A percentile compares a stretch with the other conserved stretches of the same genome.
Evolutionary conservation across 2,888 invertebrate species (phyloP).

Genomic region (Iselma pallidipennis): DNA sequence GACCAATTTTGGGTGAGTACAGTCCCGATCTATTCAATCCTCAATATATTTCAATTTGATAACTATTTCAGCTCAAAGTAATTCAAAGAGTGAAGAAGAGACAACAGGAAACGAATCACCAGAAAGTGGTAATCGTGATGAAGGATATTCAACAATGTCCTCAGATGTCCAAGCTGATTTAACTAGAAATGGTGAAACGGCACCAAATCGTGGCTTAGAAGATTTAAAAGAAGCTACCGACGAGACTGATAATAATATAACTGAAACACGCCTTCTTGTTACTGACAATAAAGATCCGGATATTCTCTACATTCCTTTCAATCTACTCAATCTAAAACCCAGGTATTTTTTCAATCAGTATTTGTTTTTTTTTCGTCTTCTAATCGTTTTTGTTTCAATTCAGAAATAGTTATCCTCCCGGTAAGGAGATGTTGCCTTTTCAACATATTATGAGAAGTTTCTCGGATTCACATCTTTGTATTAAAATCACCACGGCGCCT

Average conservation of each 20-base stretch:
- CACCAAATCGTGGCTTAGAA: conserved; percentile 57
- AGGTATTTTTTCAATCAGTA: conserved; percentile 41
- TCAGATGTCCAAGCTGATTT: conserved; percentile 79
- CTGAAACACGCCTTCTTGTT: conserved; percentile 61
- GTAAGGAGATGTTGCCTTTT: conserved; percentile 69
- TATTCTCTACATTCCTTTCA: conserved; percentile 70
- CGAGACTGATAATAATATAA: conserved; percentile 67
- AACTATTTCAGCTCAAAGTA: conserved; percentile 55
- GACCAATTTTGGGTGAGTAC: conserved; percentile 55
- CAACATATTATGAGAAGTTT: conserved; percentile 76
- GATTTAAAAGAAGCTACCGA: conserved; percentile 76
- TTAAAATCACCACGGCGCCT: conserved; percentile 68
- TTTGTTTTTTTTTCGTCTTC: neutral
- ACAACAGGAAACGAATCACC: conserved; percentile 71
- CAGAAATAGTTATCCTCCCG: conserved; percentile 75
- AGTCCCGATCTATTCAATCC: too few relatives aligned
- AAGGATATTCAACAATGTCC: conserved; percentile 84
- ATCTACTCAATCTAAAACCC: conserved; percentile 57
- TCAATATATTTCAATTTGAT: too few relatives aligned
- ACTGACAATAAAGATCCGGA: conserved; percentile 66
- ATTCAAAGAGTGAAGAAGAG: conserved; percentile 63
- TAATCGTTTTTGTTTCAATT: conserved; percentile 26
- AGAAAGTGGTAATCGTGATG: conserved; percentile 77
- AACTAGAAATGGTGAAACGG: conserved; percentile 56
- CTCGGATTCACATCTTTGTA: conserved; percentile 74